Evolutionary conservation across 2,113 vertebrate genomes (phyloP), one percentile per base, ranked within the genome.

Genomic region (Circaetus gallicus): DNA sequence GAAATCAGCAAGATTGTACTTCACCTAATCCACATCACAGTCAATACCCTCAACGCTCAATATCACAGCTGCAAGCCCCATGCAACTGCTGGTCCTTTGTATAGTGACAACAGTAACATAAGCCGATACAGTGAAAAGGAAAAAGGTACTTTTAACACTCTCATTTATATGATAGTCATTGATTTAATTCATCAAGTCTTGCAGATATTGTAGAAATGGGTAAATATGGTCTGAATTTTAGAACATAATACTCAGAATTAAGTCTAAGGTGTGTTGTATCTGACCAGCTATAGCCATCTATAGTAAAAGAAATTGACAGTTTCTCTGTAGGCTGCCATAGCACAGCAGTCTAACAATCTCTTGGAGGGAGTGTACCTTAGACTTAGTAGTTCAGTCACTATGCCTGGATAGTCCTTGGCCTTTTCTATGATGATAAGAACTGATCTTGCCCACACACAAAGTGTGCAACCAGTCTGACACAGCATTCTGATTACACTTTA

Each of bases 41-140:
- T 99, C 96, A 99, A 99, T 98, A 99, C 99, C 0, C 98, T 99
- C 92, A 99, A 99, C 1, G 99, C 99, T 11, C 99, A 99, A 87
- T 99, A 99, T 96, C 99, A 99, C 97, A 99, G 99, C 99, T 99
- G 99, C 97, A 99, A 99, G 90, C 99, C 99, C 8, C 99, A 99
- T 34, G 99, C 99, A 69, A 98, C 99, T 24, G 98, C 99, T 20
- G 99, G 99, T 32, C 99, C 99, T 28, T 98, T 99, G 94, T 99
- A 99, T 98, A 99, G 99, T 74, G 99, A 99, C 98, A 99, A 99
- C 98, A 99, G 99, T 96, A 99, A 99, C 97, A 98, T 99, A 96
- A 99, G 99, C 98, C 99, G 99, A 96, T 99, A 99, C 98, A 99
- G 99, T 71, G 99, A 99, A 84, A 99, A 99, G 89, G 99, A 99